Conservation (phyloP, 2,888 invertebrate species). For the Folsomia candida region DNA sequence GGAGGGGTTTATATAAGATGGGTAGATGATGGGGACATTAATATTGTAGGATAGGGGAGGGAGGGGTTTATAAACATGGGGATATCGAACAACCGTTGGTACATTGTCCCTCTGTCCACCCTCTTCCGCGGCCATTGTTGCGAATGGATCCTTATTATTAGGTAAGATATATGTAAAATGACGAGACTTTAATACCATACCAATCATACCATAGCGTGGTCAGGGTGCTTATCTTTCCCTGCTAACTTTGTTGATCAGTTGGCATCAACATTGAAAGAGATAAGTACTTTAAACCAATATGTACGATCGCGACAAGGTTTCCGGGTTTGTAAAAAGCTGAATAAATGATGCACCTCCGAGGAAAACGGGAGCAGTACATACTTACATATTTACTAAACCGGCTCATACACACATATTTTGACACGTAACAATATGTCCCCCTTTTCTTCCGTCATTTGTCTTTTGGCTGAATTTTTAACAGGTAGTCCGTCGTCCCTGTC, state of each 20-base stretch:
- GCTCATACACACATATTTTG: neutral
- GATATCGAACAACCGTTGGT: too few relatives aligned
- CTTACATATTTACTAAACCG: too few relatives aligned
- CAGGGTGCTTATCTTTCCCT: neutral
- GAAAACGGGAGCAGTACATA: too few relatives aligned
- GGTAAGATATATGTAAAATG: too few relatives aligned
- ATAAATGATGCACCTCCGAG: neutral
- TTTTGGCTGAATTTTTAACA: neutral
- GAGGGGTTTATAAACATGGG: too few relatives aligned
- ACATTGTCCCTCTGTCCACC: too few relatives aligned
- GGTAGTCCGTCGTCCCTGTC: neutral
- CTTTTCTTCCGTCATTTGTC: neutral
- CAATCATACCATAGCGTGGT: neutral
- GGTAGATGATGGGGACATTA: too few relatives aligned
- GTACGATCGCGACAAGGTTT: neutral
- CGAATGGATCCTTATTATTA: too few relatives aligned
- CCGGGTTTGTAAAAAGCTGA: neutral
- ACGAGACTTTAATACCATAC: neutral
- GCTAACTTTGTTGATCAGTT: neutral
- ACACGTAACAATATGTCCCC: neutral
- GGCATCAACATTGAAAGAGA: neutral
- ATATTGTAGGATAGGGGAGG: too few relatives aligned
- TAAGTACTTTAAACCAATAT: neutral
- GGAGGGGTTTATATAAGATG: too few relatives aligned
- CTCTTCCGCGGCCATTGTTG: too few relatives aligned